phyloP scores from a whole-genome alignment of 2,113 vertebrate genomes.

The Poeciliopsis occidentalis region DNA sequence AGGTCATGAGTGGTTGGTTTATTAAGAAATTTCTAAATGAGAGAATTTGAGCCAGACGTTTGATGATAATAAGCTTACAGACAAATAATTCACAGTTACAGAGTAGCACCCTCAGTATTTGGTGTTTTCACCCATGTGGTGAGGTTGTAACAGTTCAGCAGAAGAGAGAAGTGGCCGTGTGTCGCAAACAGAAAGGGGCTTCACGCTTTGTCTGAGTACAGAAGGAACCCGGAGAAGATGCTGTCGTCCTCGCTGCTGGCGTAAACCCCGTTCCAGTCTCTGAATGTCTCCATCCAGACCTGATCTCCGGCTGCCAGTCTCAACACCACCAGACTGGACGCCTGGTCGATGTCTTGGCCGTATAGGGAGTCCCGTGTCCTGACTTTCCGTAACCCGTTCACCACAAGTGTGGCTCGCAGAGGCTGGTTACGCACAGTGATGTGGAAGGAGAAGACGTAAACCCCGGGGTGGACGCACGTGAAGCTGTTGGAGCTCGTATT shows the following conservation, averaged over 20 bases:
- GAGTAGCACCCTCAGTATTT: constrained; percentile 38
- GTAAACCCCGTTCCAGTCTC: constrained; percentile 94
- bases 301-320: constrained; percentile 86
- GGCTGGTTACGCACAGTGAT: constrained; percentile 92
- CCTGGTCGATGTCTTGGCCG: constrained; percentile 94
- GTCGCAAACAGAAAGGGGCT: not conserved
- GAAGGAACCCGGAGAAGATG: constrained; percentile 92
- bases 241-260: constrained; percentile 93
- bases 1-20: not conserved
- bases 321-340: constrained; percentile 88
- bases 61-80: not conserved
- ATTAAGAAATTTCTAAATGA: not conserved
- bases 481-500: constrained; percentile 86
- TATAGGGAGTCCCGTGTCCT: constrained; percentile 90
- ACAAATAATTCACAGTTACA: constrained; percentile 15
- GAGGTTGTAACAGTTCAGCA: constrained; percentile 5
- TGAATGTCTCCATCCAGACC: constrained; percentile 92
- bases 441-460: constrained; percentile 93
- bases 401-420: constrained; percentile 86
- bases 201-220: constrained; percentile 84
- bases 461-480: constrained; percentile 87
- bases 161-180: not conserved
- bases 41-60: constrained; percentile 1
- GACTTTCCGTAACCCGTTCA: constrained; percentile 84
- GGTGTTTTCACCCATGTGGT: constrained; percentile 18